Base-by-base conservation (phyloP, 2,888 invertebrate genomes). In the Melikaiella ostensackeni region DNA sequence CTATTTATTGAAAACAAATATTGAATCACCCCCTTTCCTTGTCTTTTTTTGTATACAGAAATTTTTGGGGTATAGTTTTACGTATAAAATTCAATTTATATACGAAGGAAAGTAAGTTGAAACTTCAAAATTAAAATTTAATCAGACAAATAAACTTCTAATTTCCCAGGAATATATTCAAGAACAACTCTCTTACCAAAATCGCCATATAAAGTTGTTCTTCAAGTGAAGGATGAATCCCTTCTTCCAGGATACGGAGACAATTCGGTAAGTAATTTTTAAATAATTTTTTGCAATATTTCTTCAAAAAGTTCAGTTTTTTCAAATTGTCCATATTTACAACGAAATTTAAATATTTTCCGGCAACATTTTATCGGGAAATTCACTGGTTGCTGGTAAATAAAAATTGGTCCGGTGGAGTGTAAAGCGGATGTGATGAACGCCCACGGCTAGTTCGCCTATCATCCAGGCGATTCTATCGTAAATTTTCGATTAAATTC, bases 191-290 rank as follows among this genome's bases (percentile, higher is more conserved):
- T 90, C 1, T 82, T 91, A 19, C 90, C 91, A n/a, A 87, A 88
- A 75, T 90, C 91, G 13, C 93, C 92, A 2, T 94, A 94, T 86
- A 92, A 92, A 75, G 92, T 94, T 55, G 87, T 91, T 1, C 88
- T 94, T 61, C 92, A 93, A 85, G 92, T 94, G 7, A 92, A 90
- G 30, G 94, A 94, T 84, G 92, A 92, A 80, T 92, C 93, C 19
- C 88, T 93, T 24, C 86, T 92, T 8, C 86, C 90, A 3, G 88
- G 89, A 84, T 88, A 80, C 84, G 92, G 87, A 84, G 92, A 82
- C 77, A 90, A 86, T 87, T 91, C 89, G 92, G 94, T 89, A 87
- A 93, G 85, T 79, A 46, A 13, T 70, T 46, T 42, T 16, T 16
- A 0, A 42, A 42, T 5, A 4, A 16, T 42, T 16, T 35, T 16